These are phyloP conservation scores for Steromphala cineraria DNA, from an alignment of 2,888 invertebrate genomes.

Conservation along the genomic window DNA sequence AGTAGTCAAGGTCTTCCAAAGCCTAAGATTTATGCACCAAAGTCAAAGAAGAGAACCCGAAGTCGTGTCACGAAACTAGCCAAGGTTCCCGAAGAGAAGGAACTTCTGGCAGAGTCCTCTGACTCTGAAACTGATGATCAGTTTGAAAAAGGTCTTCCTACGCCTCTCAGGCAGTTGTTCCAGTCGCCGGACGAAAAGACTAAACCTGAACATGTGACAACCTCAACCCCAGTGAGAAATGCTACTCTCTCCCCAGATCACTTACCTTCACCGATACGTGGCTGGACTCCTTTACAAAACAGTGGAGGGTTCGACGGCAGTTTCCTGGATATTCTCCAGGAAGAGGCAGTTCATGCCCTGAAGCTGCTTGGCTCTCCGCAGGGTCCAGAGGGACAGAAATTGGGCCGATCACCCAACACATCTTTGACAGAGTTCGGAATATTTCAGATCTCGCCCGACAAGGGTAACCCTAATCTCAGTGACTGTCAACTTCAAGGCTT, in stretches of 20 bases:
- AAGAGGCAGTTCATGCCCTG: conserved; percentile 11
- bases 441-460: conserved; percentile 20
- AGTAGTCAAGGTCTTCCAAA: conserved; percentile 47
- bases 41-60: background rate
- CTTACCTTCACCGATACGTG: conserved; percentile 52
- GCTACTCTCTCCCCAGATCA: conserved; percentile 27
- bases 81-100: conserved; percentile 40
- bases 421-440: conserved; percentile 22
- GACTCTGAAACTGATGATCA: conserved; percentile 45
- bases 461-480: background rate
- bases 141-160: conserved; percentile 46
- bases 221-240: conserved; percentile 54
- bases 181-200: conserved; percentile 30
- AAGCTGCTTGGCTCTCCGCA: background rate
- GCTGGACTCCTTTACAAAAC: conserved; percentile 47
- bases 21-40: conserved; percentile 48
- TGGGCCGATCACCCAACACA: background rate
- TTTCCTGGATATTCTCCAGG: conserved; percentile 49
- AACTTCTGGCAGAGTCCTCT: conserved; percentile 49
- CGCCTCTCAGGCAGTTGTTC: conserved; percentile 36
- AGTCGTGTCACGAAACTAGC: conserved; percentile 17
- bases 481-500: conserved; percentile 28
- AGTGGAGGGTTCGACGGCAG: conserved; percentile 50
- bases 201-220: conserved; percentile 33
- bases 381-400: background rate